Base-by-base conservation (phyloP, 1,140 invertebrate genomes). In the Drosophila cardini region DNA sequence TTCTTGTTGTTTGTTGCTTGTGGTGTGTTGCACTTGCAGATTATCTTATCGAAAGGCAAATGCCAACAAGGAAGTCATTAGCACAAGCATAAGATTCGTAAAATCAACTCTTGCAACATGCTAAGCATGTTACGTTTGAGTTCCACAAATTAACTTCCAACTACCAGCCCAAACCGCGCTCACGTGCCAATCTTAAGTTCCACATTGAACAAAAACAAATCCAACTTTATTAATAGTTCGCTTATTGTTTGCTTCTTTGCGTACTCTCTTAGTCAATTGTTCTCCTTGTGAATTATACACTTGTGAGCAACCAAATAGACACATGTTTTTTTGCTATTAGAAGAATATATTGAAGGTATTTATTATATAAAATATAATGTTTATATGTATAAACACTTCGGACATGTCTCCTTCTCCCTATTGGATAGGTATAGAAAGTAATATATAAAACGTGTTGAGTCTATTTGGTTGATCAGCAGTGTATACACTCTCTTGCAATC, bases 51-150 rank as follows among this genome's bases (percentile, higher is more conserved):
- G 63, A 53, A 53, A 56, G 48, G 43, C 38, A 43, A 58, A 43
- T 38, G 52, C 40, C 56, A 60, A 80, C 68, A 75, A 70, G 80
- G 71, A 80, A 85, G 73, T 85, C 56, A 77, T 80, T 80, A 84
- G 72, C 69, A 60, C 78, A 58, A 75, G 64, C 62, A 43, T 72
- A 76, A 34, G 42, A 30, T 53, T 68, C 50, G 61, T 15, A 16
- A 55, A 76, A 38, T 76, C 60, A 71, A 61, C 76, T 53, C 43
- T 64, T 70, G 11, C 10, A 32, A 52, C 48, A 4, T 8, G n/a
- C 32, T 32, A 26, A 52, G 48, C 30, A 9, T 52, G 48, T 11
- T 26, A 50, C 21, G 45, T 50, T 30, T 38, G 34, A 56, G 38
- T 36, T 56, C 42, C 16, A 10, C 18, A 10, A 16, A 18, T 36